These are phyloP conservation scores for Plectrocnemia conspersa DNA, from an alignment of 1,140 invertebrate species.

Conservation along the genomic window DNA sequence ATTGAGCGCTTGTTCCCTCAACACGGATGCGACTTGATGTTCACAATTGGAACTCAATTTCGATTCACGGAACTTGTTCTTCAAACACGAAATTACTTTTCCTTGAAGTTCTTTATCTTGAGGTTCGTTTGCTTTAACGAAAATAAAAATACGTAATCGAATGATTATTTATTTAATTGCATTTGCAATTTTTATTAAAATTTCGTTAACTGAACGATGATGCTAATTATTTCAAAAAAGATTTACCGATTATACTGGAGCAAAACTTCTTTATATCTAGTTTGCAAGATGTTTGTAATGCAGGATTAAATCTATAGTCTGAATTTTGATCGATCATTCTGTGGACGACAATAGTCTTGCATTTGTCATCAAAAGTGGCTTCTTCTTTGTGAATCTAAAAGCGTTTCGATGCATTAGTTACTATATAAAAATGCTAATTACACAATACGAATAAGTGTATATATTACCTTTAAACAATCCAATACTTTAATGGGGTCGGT, in stretches of 20 bases:
- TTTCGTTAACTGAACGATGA: slow-evolving; percentile 24
- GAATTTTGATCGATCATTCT: slow-evolving; percentile 89
- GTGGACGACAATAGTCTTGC: slow-evolving; percentile 78
- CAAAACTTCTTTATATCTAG: slow-evolving; percentile 75
- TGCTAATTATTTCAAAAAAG: background rate
- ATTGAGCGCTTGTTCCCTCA: slow-evolving; percentile 83
- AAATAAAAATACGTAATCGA: no score
- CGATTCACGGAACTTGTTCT: slow-evolving; percentile 70
- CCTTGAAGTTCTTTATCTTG: slow-evolving; percentile 59
- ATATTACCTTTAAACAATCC: slow-evolving; percentile 62
- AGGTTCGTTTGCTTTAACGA: slow-evolving; percentile 44
- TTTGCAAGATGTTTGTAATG: slow-evolving; percentile 71
- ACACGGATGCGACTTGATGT: slow-evolving; percentile 72
- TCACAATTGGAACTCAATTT: slow-evolving; percentile 72
- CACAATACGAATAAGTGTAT: slow-evolving; percentile 4
- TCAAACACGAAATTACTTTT: slow-evolving; percentile 66
- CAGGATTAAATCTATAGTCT: slow-evolving; percentile 89
- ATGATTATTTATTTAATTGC: background rate
- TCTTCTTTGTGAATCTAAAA: slow-evolving; percentile 73
- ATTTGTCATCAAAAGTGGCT: slow-evolving; percentile 76
- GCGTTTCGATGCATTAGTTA: slow-evolving; percentile 20
- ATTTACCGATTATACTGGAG: slow-evolving; percentile 57
- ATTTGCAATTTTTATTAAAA: background rate
- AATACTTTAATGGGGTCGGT: slow-evolving; percentile 63
- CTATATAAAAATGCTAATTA: slow-evolving; percentile 17